These are phyloP conservation scores for Notiomystis cincta DNA, from an alignment of 2,113 vertebrate genomes.

Conservation along the genomic window DNA sequence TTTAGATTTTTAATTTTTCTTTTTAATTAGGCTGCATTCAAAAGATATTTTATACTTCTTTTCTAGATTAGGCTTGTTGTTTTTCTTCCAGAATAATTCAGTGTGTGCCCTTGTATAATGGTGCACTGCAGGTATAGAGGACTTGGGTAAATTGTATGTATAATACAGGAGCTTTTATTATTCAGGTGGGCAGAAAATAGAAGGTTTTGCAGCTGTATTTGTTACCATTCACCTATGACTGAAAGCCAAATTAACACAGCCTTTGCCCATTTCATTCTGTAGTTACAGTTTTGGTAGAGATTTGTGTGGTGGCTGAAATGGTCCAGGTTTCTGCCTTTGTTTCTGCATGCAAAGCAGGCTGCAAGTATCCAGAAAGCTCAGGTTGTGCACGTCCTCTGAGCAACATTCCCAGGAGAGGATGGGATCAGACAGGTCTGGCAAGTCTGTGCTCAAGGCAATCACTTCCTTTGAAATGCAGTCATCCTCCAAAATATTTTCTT, in stretches of 20 bases:
- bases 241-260: not conserved
- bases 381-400: not conserved
- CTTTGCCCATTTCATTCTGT: not conserved
- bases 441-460: conserved; percentile 23
- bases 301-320: not conserved
- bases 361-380: not conserved
- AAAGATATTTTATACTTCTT: not conserved
- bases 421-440: conserved; percentile 34
- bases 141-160: not conserved
- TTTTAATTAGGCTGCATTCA: not conserved
- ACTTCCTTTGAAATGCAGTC: conserved; percentile 21
- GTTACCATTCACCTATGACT: not conserved
- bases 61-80: not conserved
- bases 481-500: not conserved
- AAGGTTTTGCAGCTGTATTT: not conserved
- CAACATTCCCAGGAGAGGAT: not conserved
- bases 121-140: not conserved
- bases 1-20: not conserved
- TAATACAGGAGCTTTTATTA: not conserved
- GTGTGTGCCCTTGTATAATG: not conserved
- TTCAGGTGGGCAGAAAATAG: not conserved
- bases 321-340: not conserved
- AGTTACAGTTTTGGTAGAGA: not conserved
- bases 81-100: not conserved
- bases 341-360: not conserved